Evolutionary conservation across 2,888 invertebrate genomes (phyloP).

Genomic region (Cetonia aurata): DNA sequence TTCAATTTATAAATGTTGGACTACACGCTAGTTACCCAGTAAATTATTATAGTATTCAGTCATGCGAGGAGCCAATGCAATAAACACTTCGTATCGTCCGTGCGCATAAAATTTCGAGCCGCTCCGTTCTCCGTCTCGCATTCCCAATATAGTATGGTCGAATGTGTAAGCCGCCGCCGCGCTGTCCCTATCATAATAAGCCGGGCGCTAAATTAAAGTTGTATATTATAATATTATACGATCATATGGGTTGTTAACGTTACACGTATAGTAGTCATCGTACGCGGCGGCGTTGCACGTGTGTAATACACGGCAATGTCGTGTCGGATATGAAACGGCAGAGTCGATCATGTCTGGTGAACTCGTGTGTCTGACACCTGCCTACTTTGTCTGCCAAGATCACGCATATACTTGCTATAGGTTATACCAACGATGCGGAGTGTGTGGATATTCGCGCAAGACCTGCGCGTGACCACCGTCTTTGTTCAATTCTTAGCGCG

Average conservation of each 20-base stretch:
- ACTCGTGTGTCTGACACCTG: constrained; percentile 58
- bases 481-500: no score
- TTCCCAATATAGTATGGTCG: no score
- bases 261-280: no score
- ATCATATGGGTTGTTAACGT: no score
- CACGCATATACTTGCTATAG: no score
- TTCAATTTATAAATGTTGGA: constrained; percentile 24
- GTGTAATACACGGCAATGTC: constrained; percentile 12
- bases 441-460: no score
- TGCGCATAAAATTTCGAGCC: constrained; percentile 53
- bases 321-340: constrained; percentile 43
- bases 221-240: constrained; percentile 51
- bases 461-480: no score
- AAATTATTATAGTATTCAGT: constrained; percentile 46
- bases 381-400: constrained; percentile 52
- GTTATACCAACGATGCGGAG: no score
- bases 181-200: background rate
- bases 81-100: constrained; percentile 55
- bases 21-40: constrained; percentile 15
- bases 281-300: constrained; percentile 31
- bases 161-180: no score
- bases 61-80: constrained; percentile 55
- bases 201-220: constrained; percentile 52
- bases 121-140: no score
- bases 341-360: constrained; percentile 57